Conservation (phyloP, 2,888 invertebrate genomes). For the Thelaira solivaga region DNA sequence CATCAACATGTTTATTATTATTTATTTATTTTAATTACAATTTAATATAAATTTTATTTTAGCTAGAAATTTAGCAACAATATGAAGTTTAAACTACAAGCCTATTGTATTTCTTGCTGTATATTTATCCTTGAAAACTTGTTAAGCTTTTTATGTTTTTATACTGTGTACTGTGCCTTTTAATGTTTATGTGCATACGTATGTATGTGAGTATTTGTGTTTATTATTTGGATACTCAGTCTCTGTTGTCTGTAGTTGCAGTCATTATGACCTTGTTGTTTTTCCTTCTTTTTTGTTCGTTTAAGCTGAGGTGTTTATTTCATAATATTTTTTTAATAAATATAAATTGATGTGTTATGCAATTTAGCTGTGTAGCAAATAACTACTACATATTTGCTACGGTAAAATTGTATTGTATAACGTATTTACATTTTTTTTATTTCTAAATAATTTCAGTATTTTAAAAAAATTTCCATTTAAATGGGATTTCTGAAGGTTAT, state of each 20-base stretch:
- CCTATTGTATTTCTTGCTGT: no score
- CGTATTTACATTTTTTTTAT: background rate
- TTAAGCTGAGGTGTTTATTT: slow-evolving; percentile 7
- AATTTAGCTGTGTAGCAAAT: background rate
- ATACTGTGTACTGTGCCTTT: background rate
- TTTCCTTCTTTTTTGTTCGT: background rate
- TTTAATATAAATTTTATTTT: no score
- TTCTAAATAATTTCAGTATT: background rate
- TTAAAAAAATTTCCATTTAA: slow-evolving; percentile 21
- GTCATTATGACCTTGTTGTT: background rate
- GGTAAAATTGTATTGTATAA: background rate
- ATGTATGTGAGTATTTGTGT: background rate
- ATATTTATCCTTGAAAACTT: slow-evolving; percentile 1
- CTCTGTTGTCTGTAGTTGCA: background rate
- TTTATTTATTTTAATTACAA: no score
- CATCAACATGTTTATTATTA: no score
- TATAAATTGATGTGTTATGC: slow-evolving; percentile 14
- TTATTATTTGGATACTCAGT: background rate
- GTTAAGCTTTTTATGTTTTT: background rate
- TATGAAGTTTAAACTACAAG: no score
- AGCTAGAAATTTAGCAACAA: no score
- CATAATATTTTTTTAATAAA: slow-evolving; percentile 15
- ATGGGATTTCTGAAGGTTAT: slow-evolving; percentile 18
- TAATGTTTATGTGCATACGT: no score
- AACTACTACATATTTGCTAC: background rate